Percentiles rank a stretch among this genome's conserved stretches.
phyloP scores from a whole-genome alignment of 2,113 vertebrate genomes.

The Ophiodon elongatus region DNA sequence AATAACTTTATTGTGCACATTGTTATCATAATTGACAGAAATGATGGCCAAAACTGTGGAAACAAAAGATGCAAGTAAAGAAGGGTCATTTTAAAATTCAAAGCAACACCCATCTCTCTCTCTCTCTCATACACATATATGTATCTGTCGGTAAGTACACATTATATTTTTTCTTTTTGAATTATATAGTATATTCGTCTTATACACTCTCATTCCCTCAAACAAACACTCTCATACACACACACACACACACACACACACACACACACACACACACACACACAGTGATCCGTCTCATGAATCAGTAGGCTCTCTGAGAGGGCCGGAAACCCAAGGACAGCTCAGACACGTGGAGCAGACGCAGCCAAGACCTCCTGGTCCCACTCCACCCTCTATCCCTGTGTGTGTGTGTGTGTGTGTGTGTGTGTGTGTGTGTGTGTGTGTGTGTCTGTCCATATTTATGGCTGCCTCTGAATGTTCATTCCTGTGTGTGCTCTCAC shows the following conservation, averaged over 20 bases:
- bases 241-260: constrained; percentile 36
- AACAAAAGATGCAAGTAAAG: not conserved
- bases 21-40: not conserved
- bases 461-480: constrained; percentile 48
- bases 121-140: not conserved
- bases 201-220: not conserved
- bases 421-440: constrained; percentile 1
- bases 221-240: not conserved
- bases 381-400: constrained; percentile 29
- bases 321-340: constrained; percentile 74
- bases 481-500: constrained; percentile 18
- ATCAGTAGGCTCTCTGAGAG: constrained; percentile 68
- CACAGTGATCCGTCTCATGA: constrained; percentile 64
- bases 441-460: constrained; percentile 52
- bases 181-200: constrained; percentile 2
- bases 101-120: not conserved
- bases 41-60: not conserved
- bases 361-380: constrained; percentile 69
- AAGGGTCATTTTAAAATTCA: not conserved
- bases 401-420: constrained; percentile 6
- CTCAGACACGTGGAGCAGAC: constrained; percentile 72
- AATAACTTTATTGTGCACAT: not conserved
- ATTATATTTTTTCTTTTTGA: not conserved
- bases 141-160: not conserved
- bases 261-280: constrained; percentile 25